Evolutionary conservation across 1,140 invertebrate species (phyloP), one percentile per base, ranked within the genome.

Genomic region (Bombus turneri): DNA sequence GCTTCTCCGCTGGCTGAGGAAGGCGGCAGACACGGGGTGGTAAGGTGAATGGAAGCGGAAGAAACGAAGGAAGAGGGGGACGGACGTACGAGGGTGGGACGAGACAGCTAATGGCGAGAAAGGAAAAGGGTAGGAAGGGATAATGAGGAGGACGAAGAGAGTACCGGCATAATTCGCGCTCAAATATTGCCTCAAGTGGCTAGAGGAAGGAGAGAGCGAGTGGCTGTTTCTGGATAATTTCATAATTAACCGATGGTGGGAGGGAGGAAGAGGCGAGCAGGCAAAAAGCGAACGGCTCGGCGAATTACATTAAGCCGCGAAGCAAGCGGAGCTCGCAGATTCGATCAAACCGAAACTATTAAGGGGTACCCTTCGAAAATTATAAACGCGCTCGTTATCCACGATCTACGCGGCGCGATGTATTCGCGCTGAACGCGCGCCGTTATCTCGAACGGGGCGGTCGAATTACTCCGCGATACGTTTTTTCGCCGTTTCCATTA

Each of bases 91-190:
- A 62, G 43, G 31, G 41, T 31, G n/a, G 43, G 25, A 62, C 18
- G 76, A 77, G 64, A 73, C 18, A 22, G 66, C 82, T 66, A 81
- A 87, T 66, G 89, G 90, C 86, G 87, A 88, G 90, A 71, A 66
- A 39, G 85, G 43, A 39, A 37, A 43, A 18, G 53, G 53, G 43
- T 37, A n/a, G 81, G 76, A 75, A 78, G 85, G 75, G 79, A 87
- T 91, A 91, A 92, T 91, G 90, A 89, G 89, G 81, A 87, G 84
- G 87, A 87, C 86, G 89, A 92, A 89, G 90, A 90, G 87, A 86
- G 78, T 86, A 86, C 39, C 86, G 86, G 86, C 87, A 90, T 91
- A 91, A 92, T 92, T 92, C 87, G 88, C 86, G 85, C 87, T 84
- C 84, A 83, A 91, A 91, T 90, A 90, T 88, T 83, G 81, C 85